These are phyloP conservation scores for Cairina moschata DNA, from an alignment of 2,113 vertebrate species.

Conservation along the genomic window DNA sequence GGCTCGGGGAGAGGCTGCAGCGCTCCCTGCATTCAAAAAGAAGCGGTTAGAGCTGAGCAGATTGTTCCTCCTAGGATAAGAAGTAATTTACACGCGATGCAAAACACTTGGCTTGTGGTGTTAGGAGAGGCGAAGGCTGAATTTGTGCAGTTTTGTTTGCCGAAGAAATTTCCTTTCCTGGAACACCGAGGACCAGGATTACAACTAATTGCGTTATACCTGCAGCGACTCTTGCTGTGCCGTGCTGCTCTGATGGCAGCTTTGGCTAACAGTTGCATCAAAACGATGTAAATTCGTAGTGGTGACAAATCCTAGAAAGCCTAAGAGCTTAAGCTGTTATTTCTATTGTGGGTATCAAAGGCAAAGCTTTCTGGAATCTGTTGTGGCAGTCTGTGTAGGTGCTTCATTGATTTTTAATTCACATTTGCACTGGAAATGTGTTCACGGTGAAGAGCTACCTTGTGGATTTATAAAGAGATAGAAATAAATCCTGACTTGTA, in stretches of 20 bases:
- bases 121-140: not conserved
- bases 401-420: not conserved
- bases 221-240: not conserved
- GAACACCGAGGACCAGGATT: not conserved
- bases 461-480: not conserved
- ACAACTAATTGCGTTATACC: not conserved
- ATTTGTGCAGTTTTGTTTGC: not conserved
- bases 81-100: not conserved
- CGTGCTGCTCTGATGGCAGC: rapidly evolving
- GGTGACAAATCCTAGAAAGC: not conserved
- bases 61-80: not conserved
- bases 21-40: not conserved
- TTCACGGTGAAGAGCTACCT: not conserved
- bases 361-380: not conserved
- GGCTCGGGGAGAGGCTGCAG: not conserved
- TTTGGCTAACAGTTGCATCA: not conserved
- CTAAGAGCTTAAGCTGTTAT: rapidly evolving
- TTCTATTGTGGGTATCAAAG: not conserved
- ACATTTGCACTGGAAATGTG: not conserved
- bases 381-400: not conserved
- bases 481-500: not conserved
- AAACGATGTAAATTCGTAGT: not conserved
- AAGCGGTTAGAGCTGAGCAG: not conserved
- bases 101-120: not conserved
- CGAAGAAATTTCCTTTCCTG: not conserved